phyloP scores from a whole-genome alignment of 2,113 vertebrate species.

The Thinocorus orbignyianus region DNA sequence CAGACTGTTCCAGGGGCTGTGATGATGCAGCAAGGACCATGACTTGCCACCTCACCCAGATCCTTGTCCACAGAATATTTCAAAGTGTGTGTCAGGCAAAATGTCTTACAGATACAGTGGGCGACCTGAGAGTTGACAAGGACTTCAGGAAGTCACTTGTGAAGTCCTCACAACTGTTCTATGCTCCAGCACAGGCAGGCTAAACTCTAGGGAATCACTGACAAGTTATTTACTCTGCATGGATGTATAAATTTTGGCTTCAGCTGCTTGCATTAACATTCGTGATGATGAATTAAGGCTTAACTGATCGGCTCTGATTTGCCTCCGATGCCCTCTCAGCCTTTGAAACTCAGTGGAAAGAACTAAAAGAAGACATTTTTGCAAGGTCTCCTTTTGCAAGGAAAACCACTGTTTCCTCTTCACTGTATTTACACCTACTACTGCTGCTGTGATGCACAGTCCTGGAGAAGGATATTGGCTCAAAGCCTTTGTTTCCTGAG shows the following conservation, averaged over 20 bases:
- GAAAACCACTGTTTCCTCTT: not conserved
- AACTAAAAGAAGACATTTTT: not conserved
- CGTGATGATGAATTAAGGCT: not conserved
- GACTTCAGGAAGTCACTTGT: not conserved
- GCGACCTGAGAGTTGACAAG: not conserved
- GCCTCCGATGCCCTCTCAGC: not conserved
- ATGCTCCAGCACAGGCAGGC: not conserved
- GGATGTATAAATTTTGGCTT: not conserved
- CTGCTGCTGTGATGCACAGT: not conserved
- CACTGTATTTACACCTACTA: no score
- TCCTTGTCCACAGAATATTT: not conserved
- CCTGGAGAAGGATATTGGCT: not conserved
- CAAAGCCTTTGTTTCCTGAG: not conserved
- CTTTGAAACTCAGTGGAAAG: not conserved
- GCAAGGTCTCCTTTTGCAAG: not conserved
- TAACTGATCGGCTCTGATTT: not conserved
- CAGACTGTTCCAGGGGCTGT: fast-evolving
- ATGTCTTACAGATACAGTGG: not conserved
- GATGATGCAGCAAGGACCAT: fast-evolving
- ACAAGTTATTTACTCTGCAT: not conserved
- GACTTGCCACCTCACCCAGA: not conserved
- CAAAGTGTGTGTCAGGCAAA: not conserved
- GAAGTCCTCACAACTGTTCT: not conserved
- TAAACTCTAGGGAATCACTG: not conserved
- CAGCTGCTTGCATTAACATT: not conserved